Base-by-base conservation (phyloP, 2,888 invertebrate species). In the Metellina segmentata region DNA sequence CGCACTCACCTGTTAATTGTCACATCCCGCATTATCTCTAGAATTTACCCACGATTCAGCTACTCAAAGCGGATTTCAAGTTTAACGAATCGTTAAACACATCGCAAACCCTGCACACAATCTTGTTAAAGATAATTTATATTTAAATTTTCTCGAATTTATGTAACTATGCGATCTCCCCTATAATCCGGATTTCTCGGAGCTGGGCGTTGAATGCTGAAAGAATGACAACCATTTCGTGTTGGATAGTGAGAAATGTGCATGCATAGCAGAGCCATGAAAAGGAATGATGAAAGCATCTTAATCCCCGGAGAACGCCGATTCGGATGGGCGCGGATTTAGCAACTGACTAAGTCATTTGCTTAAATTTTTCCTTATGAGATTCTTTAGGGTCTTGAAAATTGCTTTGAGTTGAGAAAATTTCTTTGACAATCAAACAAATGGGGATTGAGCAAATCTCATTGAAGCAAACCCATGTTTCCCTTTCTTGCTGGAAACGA, bases 311-410 rank as follows among this genome's bases (percentile, higher is more conserved):
- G 75, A 79, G 87, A 71, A 71, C 48, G 70, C 71, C 53, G 52
- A 82, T 19, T 71, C 71, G 19, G 53, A 87, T 71, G 34, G n/a
- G 34, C 71, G 79, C 52, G 71, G 87, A 87, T 71, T 72, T 72
- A 51, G 70, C 71, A 79, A 79, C 79, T 87, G 71, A 53, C 52
- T 71, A 13, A 87, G 71, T 87, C 87, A 87, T 87, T 87, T 87
- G 87, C 79, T 87, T 79, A 79, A 87, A 79, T 87, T 87, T 78
- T 79, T 52, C 79, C 79, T 5, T 51, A 69, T 34, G 51, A 7
- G 52, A 71, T 71, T 79, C 71, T 78, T 69, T n/a, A 51, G 86
- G 87, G 87, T 87, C 78, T 79, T 71, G 71, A 70, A 87, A 75
- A 85, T 85, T 69, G 69, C 71, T 79, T 71, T 53, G 53, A 52